Percentiles rank a stretch among this genome's conserved stretches.
Conservation (phyloP, 2,113 vertebrate species). For the Muscicapa adusta region DNA sequence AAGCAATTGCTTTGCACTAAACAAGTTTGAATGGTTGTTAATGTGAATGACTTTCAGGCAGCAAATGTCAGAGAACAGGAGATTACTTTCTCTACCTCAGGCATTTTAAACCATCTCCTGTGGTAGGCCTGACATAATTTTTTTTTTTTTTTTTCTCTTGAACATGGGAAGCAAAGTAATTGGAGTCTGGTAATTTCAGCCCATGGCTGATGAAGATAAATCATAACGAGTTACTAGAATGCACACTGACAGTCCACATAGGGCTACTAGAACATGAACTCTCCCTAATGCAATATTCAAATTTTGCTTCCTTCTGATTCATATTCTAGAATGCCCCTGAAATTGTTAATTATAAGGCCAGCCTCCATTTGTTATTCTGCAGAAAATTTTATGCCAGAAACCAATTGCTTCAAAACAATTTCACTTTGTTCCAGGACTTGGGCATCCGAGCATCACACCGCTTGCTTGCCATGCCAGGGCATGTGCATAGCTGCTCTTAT, state of each 20-base stretch:
- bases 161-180: conserved; percentile 74
- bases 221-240: conserved; percentile 68
- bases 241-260: conserved; percentile 66
- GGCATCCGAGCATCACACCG: fast-evolving
- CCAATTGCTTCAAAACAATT: conserved; percentile 11
- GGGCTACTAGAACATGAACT: conserved; percentile 51
- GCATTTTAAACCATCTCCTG: conserved; percentile 73
- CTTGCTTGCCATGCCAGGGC: fast-evolving
- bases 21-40: conserved; percentile 77
- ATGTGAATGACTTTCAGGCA: conserved; percentile 76
- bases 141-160: conserved; percentile 36
- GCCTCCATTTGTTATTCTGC: conserved; percentile 25
- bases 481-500: fast-evolving
- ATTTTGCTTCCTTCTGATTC: conserved; percentile 64
- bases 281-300: conserved; percentile 66
- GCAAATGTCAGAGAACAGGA: conserved; percentile 74
- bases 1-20: conserved; percentile 74
- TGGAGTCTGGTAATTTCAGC: conserved; percentile 77
- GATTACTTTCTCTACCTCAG: conserved; percentile 79
- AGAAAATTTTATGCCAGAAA: conserved; percentile 13
- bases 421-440: background rate
- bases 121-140: conserved; percentile 64
- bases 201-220: conserved; percentile 78
- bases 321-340: conserved; percentile 34
- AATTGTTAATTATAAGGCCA: conserved; percentile 58